Evolutionary conservation across 2,797 vertebrate genomes (phyloP).

Genomic region (Tachyglossus aculeatus): DNA sequence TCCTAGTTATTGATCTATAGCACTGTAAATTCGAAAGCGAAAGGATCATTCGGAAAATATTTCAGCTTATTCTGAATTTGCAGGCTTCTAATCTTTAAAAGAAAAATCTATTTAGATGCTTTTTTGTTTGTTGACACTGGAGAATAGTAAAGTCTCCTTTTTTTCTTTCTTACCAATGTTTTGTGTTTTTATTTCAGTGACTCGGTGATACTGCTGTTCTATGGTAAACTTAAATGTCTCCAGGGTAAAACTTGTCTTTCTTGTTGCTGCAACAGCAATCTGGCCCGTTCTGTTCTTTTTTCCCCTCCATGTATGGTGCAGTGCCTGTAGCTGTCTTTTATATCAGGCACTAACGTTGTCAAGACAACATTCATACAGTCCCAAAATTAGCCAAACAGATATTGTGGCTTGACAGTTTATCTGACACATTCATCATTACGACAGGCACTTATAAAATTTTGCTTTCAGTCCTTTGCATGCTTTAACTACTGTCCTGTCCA

Average conservation of each 20-base stretch:
- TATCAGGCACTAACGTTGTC: not conserved
- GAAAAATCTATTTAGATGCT: too few species aligned
- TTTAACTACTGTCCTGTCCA: not conserved
- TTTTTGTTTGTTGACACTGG: too few species aligned
- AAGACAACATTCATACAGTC: not conserved
- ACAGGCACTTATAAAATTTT: not conserved
- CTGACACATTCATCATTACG: not conserved
- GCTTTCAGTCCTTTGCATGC: not conserved
- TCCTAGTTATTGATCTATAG: too few species aligned
- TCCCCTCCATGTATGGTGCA: not conserved
- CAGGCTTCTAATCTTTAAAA: too few species aligned
- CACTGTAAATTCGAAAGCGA: too few species aligned
- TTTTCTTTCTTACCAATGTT: not conserved
- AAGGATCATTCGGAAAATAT: not conserved
- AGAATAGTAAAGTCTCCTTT: not conserved
- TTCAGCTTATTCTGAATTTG: too few species aligned
- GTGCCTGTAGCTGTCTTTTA: conserved; percentile 1
- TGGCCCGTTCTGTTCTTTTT: not conserved
- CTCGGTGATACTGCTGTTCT: not conserved
- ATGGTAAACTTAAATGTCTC: not conserved
- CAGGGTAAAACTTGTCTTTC: not conserved
- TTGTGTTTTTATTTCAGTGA: conserved; percentile 8
- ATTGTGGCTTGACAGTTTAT: not conserved
- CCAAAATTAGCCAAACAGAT: not conserved
- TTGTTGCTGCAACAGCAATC: not conserved